Evolutionary conservation across 2,888 invertebrate genomes (phyloP).

Genomic region (Oscheius sp.): DNA sequence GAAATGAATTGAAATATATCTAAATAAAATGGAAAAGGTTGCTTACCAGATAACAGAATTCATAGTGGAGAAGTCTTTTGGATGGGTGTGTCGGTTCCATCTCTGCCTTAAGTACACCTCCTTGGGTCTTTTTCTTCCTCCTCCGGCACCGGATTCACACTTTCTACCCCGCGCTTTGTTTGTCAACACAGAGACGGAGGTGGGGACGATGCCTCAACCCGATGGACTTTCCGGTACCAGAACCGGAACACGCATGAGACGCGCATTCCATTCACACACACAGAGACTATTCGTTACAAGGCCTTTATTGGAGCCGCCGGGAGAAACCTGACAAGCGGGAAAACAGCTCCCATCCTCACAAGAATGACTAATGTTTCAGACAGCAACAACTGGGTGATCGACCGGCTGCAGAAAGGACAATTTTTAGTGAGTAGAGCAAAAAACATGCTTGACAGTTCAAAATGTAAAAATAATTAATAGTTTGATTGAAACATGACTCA

Average conservation of each 20-base stretch:
- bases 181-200: conserved; percentile 19
- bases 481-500: too few relatives aligned
- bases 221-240: background rate
- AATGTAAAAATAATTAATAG: too few relatives aligned
- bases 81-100: background rate
- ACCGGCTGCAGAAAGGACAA: background rate
- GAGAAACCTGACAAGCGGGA: conserved; percentile 6
- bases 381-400: background rate
- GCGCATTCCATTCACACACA: background rate
- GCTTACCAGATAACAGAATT: conserved; percentile 6
- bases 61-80: background rate
- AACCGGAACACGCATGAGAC: background rate
- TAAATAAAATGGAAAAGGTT: background rate
- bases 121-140: conserved; percentile 12
- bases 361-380: too few relatives aligned
- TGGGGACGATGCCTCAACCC: background rate
- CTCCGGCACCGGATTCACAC: conserved; percentile 29
- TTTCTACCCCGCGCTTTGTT: conserved; percentile 15
- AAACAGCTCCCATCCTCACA: too few relatives aligned
- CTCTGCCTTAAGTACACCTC: conserved; percentile 12
- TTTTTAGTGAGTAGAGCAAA: too few relatives aligned
- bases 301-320: conserved; percentile 13
- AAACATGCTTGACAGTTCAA: too few relatives aligned
- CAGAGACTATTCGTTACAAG: background rate
- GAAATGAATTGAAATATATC: background rate